Base-by-base conservation (phyloP, 2,113 vertebrate species). In the Ammodytes marinus region DNA sequence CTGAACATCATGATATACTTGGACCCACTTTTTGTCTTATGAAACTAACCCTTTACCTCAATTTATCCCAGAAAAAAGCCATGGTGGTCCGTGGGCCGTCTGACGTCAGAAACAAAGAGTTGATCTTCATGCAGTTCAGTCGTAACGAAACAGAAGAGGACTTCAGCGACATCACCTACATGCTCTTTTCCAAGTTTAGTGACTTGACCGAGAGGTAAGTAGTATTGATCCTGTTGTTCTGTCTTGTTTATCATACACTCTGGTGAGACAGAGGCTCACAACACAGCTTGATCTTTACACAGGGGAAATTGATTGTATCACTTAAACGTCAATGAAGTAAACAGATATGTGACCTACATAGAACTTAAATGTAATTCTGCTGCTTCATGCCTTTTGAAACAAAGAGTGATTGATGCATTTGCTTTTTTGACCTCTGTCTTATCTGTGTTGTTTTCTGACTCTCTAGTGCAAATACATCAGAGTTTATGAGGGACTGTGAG, bases 91-190 rank as follows among this genome's bases (percentile, higher is more conserved):
- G 93, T 42, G 98, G 98, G 11, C 98, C 98, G 0, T 95, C 93
- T 43, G 96, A 99, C 27, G 97, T 99, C 85, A 95, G 94, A 89
- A 97, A 95, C 73, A 96, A 96, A 55, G 98, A 99, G 80, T 59
- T 99, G 82, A 95, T 99, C 77, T 99, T 99, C 92, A 92, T 99
- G 84, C 98, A 99, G 94, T 98, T 99, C 90, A 96, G 96, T 79
- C 95, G 96, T 49, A 99, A 99, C 61, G 93, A 96, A 90, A 99
- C 97, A 0, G 92, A 96, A 5, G 96, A 99, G 89, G 97, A 99
- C 92, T 99, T 99, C 90, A 99, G 97, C n/a, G 97, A 97, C 78
- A 99, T 99, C 79, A 95, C 95, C n/a, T 99, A 99, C 91, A 96
- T 99, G 87, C 95, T 99, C 8, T 99, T 99, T 92, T 96, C 96